Base-by-base conservation (phyloP, 2,797 vertebrate genomes). In the Gambelia wislizenii region DNA sequence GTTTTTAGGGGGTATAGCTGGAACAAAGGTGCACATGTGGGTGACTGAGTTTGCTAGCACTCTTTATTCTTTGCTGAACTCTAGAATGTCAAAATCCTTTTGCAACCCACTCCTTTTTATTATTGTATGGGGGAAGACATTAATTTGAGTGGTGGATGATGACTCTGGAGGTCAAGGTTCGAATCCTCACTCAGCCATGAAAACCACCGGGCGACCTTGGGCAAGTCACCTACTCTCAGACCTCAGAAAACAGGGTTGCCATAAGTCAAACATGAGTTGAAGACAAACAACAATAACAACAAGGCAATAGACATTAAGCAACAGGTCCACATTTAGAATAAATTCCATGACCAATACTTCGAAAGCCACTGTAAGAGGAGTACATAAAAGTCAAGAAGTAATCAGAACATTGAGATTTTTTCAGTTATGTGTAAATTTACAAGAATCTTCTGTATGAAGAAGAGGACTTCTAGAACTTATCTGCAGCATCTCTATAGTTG, bases 291-390 rank as follows among this genome's bases (percentile, higher is more conserved):
- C n/a, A n/a, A n/a, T n/a, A n/a, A n/a, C n/a, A n/a, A n/a, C n/a
- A n/a, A 92, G 18, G 87, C 92, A 91, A 89, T 79, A 39, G 72
- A 83, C 93, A 88, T 95, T 95, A 94, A 93, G 83, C 88, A 92
- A 86, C 77, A 91, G 87, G 89, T 80, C 86, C 16, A 0, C 87
- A 89, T 85, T 86, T 93, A 85, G 94, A 94, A 91, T 92, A 93
- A 59, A 95, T 94, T 92, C 30, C 70, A 75, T 94, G 91, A 93
- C 92, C 85, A 93, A 92, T 90, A 86, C 91, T 87, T 94, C 89
- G 89, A 91, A 94, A 87, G 91, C 92, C 86, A 44, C 91, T 82
- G 52, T 77, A 89, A 93, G 36, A 86, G 20, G 83, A 78, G 74
- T 89, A 81, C 91, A 88, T 92, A 80, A 89, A 83, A 93, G 69